Evolutionary conservation across 2,113 vertebrate genomes (phyloP).

Genomic region (Oenanthe melanoleuca): DNA sequence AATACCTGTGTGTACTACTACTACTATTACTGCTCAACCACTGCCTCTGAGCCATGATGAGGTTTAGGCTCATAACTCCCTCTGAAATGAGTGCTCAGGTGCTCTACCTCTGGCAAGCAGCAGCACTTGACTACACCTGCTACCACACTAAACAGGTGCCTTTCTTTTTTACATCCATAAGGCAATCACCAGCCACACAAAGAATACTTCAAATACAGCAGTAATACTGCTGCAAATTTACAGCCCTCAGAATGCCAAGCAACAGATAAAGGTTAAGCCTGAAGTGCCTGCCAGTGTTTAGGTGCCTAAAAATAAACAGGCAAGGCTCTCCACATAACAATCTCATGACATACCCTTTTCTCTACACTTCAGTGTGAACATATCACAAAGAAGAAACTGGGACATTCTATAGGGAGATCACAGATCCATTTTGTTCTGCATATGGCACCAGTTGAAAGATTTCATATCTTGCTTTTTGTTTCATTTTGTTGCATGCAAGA

Average conservation of each 20-base stretch:
- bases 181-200: background rate
- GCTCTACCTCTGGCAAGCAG: background rate
- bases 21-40: background rate
- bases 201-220: slow-evolving; percentile 32
- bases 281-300: slow-evolving; percentile 48
- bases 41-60: background rate
- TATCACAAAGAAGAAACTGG: background rate
- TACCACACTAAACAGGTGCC: background rate
- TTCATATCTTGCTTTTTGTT: background rate
- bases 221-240: background rate
- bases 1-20: background rate
- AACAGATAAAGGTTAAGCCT: slow-evolving; percentile 67
- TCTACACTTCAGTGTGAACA: slow-evolving; percentile 20
- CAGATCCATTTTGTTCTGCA: background rate
- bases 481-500: background rate
- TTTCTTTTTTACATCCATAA: background rate
- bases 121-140: background rate
- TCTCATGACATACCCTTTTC: slow-evolving; percentile 27
- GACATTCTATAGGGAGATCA: background rate
- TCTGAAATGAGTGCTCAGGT: background rate
- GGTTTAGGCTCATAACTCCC: background rate
- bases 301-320: slow-evolving; percentile 64
- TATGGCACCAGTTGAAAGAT: background rate
- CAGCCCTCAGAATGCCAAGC: slow-evolving; percentile 34
- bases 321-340: slow-evolving; percentile 34